Conservation (phyloP, 1,140 invertebrate genomes). For the Saxidomus purpurata region DNA sequence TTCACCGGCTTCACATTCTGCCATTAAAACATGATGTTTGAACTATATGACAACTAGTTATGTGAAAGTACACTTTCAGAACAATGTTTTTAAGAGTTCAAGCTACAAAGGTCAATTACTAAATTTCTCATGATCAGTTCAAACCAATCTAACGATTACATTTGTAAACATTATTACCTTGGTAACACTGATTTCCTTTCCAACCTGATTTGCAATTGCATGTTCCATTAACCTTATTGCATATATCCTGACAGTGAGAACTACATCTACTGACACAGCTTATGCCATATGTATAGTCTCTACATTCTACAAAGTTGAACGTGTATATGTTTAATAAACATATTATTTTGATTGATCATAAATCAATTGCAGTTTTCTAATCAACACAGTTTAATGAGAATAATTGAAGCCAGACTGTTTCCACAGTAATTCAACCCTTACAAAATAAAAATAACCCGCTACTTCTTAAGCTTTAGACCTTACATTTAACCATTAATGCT, state of each 20-base stretch:
- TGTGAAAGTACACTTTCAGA: too few relatives aligned
- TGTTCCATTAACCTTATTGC: slow-evolving; percentile 9
- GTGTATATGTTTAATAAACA: background rate
- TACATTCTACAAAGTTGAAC: background rate
- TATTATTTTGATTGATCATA: background rate
- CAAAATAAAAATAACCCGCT: background rate
- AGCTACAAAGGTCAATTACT: too few relatives aligned
- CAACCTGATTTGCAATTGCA: background rate
- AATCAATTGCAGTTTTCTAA: too few relatives aligned
- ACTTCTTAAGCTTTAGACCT: too few relatives aligned
- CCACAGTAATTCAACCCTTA: background rate
- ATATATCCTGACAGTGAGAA: background rate
- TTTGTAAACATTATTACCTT: background rate
- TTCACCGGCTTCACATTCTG: background rate
- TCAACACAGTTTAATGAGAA: too few relatives aligned
- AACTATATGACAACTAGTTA: too few relatives aligned
- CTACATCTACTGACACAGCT: background rate
- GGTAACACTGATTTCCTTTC: background rate
- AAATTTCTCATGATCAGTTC: too few relatives aligned
- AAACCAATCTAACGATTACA: background rate
- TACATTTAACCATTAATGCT: too few relatives aligned
- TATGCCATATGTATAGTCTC: background rate
- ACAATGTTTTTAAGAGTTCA: too few relatives aligned
- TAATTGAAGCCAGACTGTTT: too few relatives aligned
- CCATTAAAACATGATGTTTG: background rate